Evolutionary conservation across 2,888 invertebrate genomes (phyloP).

Genomic region (Ochropleura plecta): DNA sequence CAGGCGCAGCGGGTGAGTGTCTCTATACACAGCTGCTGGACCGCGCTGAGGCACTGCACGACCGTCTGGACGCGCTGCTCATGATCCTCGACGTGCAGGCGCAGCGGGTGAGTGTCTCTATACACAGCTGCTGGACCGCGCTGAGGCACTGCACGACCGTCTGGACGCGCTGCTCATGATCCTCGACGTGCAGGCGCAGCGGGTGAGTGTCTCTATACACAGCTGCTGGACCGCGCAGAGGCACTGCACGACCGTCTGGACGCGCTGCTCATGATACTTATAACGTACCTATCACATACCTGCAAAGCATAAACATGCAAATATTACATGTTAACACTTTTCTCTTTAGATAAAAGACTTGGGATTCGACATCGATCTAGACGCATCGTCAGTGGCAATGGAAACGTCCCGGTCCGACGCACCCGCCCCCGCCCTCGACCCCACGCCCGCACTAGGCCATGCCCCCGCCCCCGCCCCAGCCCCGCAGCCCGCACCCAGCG

Average conservation of each 20-base stretch:
- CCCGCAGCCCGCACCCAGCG: neutral
- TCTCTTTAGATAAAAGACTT: slow-evolving; percentile 89
- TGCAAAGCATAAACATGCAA: too few species aligned
- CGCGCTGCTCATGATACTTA: slow-evolving; percentile 80
- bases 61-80: too few species aligned
- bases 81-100: too few species aligned
- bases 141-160: slow-evolving; percentile 92
- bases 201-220: slow-evolving; percentile 81
- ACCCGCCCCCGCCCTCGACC: neutral
- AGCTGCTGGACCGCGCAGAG: neutral
- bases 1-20: too few species aligned
- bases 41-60: too few species aligned
- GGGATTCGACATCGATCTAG: slow-evolving; percentile 90
- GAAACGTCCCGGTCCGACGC: neutral
- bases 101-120: too few species aligned
- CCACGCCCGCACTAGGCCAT: neutral
- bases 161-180: slow-evolving; percentile 94
- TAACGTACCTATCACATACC: too few species aligned
- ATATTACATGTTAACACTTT: neutral
- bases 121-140: slow-evolving; percentile 80
- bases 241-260: neutral
- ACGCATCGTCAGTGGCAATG: slow-evolving; percentile 70
- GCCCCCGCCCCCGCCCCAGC: neutral
- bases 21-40: too few species aligned
- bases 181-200: slow-evolving; percentile 93